phyloP scores from a whole-genome alignment of 2,888 invertebrate genomes.

The Cephus runcator region DNA sequence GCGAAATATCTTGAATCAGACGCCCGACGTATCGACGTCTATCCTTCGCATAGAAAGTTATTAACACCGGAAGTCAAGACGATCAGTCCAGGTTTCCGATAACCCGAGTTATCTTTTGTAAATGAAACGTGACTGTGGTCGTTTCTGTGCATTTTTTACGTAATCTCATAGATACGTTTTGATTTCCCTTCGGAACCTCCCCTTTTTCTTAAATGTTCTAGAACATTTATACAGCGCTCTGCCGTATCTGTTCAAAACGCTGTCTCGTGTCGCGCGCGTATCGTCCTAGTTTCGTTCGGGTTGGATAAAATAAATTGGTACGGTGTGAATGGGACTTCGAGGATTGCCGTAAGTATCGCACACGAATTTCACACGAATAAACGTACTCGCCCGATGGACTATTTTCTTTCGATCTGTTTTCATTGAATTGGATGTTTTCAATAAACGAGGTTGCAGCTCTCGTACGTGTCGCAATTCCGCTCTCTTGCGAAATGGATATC shows the following conservation, averaged over 20 bases:
- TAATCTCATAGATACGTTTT: neutral
- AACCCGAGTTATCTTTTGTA: neutral
- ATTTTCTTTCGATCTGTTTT: neutral
- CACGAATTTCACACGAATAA: neutral
- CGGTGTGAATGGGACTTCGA: neutral
- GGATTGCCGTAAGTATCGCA: neutral
- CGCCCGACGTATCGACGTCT: too few species aligned
- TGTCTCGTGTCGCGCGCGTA: too few species aligned
- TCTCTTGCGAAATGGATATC: neutral
- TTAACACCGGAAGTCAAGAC: neutral
- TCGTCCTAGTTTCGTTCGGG: neutral
- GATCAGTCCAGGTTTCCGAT: neutral
- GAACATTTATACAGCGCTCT: too few species aligned
- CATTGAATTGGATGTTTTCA: neutral
- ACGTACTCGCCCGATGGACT: neutral
- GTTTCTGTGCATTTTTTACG: neutral
- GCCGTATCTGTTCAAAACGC: too few species aligned
- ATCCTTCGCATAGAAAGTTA: neutral
- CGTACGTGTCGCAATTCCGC: neutral
- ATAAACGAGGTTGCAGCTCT: neutral
- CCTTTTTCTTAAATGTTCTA: too few species aligned
- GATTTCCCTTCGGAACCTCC: too few species aligned
- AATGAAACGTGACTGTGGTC: neutral
- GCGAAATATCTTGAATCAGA: neutral
- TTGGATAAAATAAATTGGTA: neutral